phyloP scores from a whole-genome alignment of 2,797 vertebrate species.

The Gymnodraco acuticeps region DNA sequence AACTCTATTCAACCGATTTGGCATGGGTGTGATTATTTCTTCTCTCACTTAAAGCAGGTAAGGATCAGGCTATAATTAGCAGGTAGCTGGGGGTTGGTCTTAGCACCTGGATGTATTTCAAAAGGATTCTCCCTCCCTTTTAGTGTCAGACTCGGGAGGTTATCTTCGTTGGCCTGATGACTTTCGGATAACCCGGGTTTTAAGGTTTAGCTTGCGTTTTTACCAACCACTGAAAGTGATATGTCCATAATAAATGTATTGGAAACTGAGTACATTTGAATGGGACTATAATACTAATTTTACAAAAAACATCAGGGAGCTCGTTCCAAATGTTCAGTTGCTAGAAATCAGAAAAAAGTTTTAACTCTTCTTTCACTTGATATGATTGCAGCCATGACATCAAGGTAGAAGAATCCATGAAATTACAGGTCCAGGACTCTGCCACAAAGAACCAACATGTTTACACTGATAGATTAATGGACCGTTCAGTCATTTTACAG shows the following conservation, averaged over 20 bases:
- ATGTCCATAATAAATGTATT: neutral
- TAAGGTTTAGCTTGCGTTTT: neutral
- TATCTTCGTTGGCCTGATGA: neutral
- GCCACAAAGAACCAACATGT: too few relatives aligned
- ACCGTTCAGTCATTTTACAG: too few relatives aligned
- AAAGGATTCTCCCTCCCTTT: neutral
- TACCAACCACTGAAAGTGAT: neutral
- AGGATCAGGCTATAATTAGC: neutral
- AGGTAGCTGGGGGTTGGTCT: neutral
- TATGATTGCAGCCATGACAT: neutral
- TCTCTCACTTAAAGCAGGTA: neutral
- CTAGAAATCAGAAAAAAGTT: neutral
- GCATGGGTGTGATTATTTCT: neutral
- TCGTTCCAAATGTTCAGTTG: neutral
- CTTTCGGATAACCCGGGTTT: neutral
- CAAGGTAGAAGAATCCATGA: neutral
- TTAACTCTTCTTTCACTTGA: neutral
- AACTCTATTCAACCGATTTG: constrained; percentile 28
- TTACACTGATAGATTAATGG: too few relatives aligned
- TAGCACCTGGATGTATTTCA: neutral
- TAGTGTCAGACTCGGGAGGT: neutral
- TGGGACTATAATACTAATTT: neutral
- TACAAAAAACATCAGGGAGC: too few relatives aligned
- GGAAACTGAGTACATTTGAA: neutral
- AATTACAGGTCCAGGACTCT: too few relatives aligned